Percentiles rank a stretch among this genome's conserved stretches.
These are phyloP conservation scores for Chloropsis cyanopogon DNA, from an alignment of 2,113 vertebrate species.

Conservation along the genomic window DNA sequence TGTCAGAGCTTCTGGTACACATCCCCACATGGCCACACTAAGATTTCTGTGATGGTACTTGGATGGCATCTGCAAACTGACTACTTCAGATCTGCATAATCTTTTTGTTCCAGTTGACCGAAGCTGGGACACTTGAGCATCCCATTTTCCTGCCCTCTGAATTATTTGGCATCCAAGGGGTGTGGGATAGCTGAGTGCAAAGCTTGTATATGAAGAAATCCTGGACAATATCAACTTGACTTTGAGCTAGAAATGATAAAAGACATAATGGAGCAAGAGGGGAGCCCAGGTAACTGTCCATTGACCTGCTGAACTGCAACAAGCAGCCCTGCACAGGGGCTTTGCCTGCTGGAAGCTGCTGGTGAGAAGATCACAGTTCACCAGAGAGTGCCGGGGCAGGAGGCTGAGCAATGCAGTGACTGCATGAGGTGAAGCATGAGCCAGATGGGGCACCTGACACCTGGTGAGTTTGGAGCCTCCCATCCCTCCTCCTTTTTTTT, in stretches of 20 bases:
- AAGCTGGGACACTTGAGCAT: not conserved
- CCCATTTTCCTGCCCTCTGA: not conserved
- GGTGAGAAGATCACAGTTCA: not conserved
- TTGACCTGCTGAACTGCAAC: not conserved
- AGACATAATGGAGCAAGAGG: not conserved
- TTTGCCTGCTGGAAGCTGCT: not conserved
- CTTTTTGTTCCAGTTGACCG: not conserved
- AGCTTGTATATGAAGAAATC: not conserved
- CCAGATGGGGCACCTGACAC: not conserved
- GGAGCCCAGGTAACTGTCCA: rapidly evolving
- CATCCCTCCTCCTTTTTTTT: no score
- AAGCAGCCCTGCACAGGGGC: not conserved
- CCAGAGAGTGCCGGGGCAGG: not conserved
- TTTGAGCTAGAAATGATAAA: not conserved
- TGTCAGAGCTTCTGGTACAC: not conserved
- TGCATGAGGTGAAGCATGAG: not conserved
- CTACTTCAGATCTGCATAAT: not conserved
- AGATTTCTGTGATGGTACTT: not conserved
- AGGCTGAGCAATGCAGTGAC: not conserved
- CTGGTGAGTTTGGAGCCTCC: not conserved
- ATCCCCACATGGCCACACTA: not conserved
- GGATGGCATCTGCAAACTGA: not conserved
- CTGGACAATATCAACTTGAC: not conserved
- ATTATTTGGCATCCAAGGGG: not conserved
- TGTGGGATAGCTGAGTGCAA: not conserved